Conservation (phyloP, 1,140 invertebrate species). For the Meloidogyne chitwoodi region DNA sequence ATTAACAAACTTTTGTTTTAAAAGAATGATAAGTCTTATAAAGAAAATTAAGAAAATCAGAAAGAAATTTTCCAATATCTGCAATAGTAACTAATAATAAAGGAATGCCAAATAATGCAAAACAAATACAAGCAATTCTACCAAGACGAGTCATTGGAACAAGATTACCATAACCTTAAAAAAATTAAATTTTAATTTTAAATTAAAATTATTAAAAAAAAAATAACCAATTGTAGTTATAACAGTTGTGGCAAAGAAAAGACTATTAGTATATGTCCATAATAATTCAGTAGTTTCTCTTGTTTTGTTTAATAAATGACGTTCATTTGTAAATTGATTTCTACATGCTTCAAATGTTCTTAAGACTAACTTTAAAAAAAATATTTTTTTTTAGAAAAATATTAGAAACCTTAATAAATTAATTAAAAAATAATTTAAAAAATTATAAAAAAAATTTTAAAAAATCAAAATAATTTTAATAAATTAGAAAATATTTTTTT, state of each 20-base stretch:
- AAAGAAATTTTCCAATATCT: constrained; percentile 62
- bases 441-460: too few relatives aligned
- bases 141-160: constrained; percentile 64
- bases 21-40: constrained; percentile 32
- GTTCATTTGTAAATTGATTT: constrained; percentile 58
- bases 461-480: too few relatives aligned
- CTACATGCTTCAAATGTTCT: constrained; percentile 50
- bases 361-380: background rate
- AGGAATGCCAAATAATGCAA: constrained; percentile 65
- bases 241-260: constrained; percentile 60
- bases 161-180: constrained; percentile 64
- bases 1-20: background rate
- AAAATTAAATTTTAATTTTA: constrained; percentile 39
- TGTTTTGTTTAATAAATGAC: constrained; percentile 54
- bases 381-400: background rate
- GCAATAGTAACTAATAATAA: constrained; percentile 64
- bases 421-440: too few relatives aligned
- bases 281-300: constrained; percentile 47
- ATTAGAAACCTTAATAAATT: too few relatives aligned
- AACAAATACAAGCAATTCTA: constrained; percentile 63
- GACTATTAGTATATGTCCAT: constrained; percentile 58
- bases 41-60: constrained; percentile 53
- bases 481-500: too few relatives aligned
- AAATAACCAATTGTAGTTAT: constrained; percentile 58
- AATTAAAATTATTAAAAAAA: background rate